phyloP scores from a whole-genome alignment of 2,797 vertebrate species.

The Lindbergichthys nudifrons region DNA sequence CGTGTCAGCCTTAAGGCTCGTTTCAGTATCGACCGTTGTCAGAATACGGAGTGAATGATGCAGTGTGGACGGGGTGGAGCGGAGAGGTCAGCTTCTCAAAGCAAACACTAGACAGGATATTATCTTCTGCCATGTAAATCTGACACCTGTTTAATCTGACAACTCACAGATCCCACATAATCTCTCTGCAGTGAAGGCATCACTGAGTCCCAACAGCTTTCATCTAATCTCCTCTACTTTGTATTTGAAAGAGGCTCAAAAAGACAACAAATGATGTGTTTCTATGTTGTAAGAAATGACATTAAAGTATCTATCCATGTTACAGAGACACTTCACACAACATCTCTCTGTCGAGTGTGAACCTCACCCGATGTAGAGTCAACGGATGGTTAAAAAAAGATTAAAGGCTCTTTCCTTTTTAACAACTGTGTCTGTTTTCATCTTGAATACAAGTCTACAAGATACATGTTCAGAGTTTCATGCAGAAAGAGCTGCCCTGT shows the following conservation, averaged over 20 bases:
- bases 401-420: conserved; percentile 22
- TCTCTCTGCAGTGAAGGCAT: conserved; percentile 27
- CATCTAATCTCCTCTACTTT: neutral
- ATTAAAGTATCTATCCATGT: neutral
- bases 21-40: conserved; percentile 37
- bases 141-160: conserved; percentile 70
- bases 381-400: conserved; percentile 15
- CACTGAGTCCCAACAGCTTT: neutral
- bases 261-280: conserved; percentile 13
- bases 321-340: conserved; percentile 1
- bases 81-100: conserved; percentile 55
- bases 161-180: conserved; percentile 47
- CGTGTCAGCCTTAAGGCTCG: conserved; percentile 39
- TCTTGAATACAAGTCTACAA: neutral
- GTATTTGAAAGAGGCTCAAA: neutral
- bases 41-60: conserved; percentile 57
- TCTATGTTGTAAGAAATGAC: neutral
- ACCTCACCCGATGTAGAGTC: conserved; percentile 7
- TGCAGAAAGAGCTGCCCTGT: neutral
- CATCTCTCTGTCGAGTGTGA: neutral
- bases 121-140: conserved; percentile 45
- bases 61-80: conserved; percentile 40
- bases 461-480: conserved; percentile 12
- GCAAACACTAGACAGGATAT: conserved; percentile 46
- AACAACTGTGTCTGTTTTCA: conserved; percentile 13